Percentiles rank a stretch among this genome's conserved stretches.
Evolutionary conservation across 2,113 vertebrate genomes (phyloP).

Genomic region (Suncus etruscus): DNA sequence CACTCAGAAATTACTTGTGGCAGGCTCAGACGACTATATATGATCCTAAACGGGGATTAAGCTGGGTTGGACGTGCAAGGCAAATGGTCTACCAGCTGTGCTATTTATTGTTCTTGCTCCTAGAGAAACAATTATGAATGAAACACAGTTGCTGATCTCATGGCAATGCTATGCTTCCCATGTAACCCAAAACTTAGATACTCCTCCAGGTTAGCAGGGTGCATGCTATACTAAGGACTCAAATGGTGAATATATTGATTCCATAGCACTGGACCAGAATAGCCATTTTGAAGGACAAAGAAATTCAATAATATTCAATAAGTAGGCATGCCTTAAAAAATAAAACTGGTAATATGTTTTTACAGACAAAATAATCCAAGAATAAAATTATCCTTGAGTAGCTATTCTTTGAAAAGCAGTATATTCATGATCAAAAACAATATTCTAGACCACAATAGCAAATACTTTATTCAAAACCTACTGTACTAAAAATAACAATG

Average conservation of each 20-base stretch:
- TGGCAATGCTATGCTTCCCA: background rate
- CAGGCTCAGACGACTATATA: no score
- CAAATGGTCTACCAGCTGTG: no score
- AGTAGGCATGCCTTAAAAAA: background rate
- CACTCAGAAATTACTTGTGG: no score
- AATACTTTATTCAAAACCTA: constrained; percentile 28
- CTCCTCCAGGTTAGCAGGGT: background rate
- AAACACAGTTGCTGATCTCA: background rate
- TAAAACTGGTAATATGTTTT: background rate
- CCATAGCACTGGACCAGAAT: constrained; percentile 22
- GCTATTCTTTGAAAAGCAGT: background rate
- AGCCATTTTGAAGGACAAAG: constrained; percentile 49
- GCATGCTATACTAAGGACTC: background rate
- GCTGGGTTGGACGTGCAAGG: no score
- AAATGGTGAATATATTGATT: background rate
- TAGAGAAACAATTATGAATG: background rate
- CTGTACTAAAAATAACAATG: constrained; percentile 26
- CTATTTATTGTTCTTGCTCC: background rate
- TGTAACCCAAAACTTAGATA: background rate
- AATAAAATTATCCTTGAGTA: constrained; percentile 38
- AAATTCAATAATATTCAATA: background rate
- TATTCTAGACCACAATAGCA: constrained; percentile 53
- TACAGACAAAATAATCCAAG: constrained; percentile 1
- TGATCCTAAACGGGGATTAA: no score
- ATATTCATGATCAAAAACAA: constrained; percentile 30